Conservation (phyloP, 2,888 invertebrate species). For the Hirudinaria manillensis region DNA sequence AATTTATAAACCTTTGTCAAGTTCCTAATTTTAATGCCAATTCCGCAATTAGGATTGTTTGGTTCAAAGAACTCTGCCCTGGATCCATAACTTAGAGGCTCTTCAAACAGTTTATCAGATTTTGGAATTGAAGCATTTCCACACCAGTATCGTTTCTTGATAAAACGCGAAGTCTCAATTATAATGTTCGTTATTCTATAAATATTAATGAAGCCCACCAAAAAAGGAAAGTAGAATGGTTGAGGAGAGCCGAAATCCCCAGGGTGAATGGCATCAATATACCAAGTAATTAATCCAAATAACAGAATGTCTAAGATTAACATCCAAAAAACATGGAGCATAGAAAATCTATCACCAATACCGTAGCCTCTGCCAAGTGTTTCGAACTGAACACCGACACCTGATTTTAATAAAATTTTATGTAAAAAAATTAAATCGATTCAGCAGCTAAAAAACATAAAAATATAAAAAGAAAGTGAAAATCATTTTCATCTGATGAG, state of each 20-base stretch:
- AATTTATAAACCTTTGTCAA: slow-evolving; percentile 25
- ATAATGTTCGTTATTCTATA: no score
- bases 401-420: slow-evolving; percentile 23
- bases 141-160: slow-evolving; percentile 23
- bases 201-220: slow-evolving; percentile 3
- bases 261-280: slow-evolving; percentile 27
- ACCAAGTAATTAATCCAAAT: slow-evolving; percentile 27
- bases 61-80: slow-evolving; percentile 28
- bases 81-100: slow-evolving; percentile 5
- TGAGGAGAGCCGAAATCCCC: slow-evolving; percentile 31
- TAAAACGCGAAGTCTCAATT: no score
- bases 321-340: slow-evolving; percentile 43
- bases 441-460: no score
- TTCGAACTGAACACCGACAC: slow-evolving; percentile 38
- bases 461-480: no score
- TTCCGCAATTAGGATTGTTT: background rate
- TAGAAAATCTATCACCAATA: slow-evolving; percentile 46
- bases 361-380: slow-evolving; percentile 45
- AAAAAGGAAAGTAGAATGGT: slow-evolving; percentile 28
- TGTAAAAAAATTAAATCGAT: no score
- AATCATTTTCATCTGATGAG: no score
- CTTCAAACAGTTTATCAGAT: background rate
- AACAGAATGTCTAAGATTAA: slow-evolving; percentile 31
- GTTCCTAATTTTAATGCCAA: slow-evolving; percentile 31
- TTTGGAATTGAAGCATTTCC: background rate